phyloP scores from a whole-genome alignment of 2,113 vertebrate species.

The Actenoides lindsayi region DNA sequence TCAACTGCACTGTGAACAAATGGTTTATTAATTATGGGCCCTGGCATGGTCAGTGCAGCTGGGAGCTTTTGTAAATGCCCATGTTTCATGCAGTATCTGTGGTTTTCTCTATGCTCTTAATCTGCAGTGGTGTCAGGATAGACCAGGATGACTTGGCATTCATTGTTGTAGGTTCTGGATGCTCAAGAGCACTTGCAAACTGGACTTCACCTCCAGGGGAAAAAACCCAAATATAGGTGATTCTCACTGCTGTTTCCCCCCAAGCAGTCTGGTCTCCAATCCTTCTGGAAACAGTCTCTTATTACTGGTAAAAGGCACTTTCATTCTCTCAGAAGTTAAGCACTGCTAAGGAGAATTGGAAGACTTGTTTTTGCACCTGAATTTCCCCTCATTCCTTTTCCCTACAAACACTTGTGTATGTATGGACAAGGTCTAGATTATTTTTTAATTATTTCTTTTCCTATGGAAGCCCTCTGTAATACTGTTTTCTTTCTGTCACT shows the following conservation, averaged over 20 bases:
- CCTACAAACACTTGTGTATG: fast-evolving
- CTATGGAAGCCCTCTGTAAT: not conserved
- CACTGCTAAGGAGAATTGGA: not conserved
- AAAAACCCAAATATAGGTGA: not conserved
- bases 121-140: not conserved
- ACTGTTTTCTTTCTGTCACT: not conserved
- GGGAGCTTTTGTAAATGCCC: not conserved
- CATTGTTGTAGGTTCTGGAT: not conserved
- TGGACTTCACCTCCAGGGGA: not conserved
- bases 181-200: not conserved
- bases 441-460: not conserved
- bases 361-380: not conserved
- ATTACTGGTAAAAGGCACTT: not conserved
- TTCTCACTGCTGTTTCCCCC: not conserved
- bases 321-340: not conserved
- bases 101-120: not conserved
- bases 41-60: not conserved
- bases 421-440: not conserved
- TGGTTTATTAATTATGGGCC: not conserved
- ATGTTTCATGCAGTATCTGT: not conserved
- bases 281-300: not conserved
- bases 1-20: not conserved
- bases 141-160: not conserved
- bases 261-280: not conserved
- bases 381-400: not conserved